Percentiles rank a stretch among this genome's conserved stretches.
Evolutionary conservation across 2,113 vertebrate species (phyloP).

Genomic region (Dendropsophus ebraccatus): DNA sequence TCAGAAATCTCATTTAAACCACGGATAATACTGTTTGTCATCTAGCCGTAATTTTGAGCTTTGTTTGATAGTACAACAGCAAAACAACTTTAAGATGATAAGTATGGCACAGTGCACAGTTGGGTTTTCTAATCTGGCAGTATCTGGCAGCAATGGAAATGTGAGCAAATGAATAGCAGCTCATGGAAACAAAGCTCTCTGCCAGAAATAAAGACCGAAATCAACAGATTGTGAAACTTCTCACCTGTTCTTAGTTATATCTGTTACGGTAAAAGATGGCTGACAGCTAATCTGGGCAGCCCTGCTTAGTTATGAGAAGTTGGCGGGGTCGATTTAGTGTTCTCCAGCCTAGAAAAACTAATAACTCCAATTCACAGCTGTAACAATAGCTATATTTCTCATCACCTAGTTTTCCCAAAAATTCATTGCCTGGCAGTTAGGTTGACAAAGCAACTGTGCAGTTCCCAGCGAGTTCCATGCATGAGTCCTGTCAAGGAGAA

Average conservation of each 20-base stretch:
- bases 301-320: not conserved
- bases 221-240: not conserved
- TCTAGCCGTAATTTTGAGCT: conserved; percentile 21
- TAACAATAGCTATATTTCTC: no score
- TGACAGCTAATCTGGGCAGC: not conserved
- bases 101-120: not conserved
- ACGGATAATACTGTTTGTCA: conserved; percentile 18
- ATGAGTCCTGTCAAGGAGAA: no score
- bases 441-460: no score
- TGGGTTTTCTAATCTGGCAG: not conserved
- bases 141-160: not conserved
- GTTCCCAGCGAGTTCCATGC: no score
- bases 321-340: no score
- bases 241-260: not conserved
- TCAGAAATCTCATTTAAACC: conserved; percentile 1
- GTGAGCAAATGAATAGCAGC: not conserved
- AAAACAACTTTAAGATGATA: conserved; percentile 12
- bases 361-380: no score
- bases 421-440: no score
- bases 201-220: no score
- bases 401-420: no score
- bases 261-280: no score
- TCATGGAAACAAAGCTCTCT: not conserved
- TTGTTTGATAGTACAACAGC: not conserved
- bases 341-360: no score